Conservation (phyloP, 2,888 invertebrate species). For the Luperina testacea region DNA sequence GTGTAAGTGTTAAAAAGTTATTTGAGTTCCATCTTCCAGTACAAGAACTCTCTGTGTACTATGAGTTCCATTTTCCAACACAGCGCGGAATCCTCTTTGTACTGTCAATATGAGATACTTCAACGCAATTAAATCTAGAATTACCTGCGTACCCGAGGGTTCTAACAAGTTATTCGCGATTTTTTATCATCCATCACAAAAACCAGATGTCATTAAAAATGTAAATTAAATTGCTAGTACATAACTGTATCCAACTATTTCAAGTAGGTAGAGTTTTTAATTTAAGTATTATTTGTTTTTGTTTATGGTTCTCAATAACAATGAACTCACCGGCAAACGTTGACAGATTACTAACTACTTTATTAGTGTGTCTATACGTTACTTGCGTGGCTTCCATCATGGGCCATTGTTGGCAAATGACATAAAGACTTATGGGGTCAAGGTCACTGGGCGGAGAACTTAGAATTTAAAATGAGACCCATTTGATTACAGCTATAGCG, state of each 20-base stretch:
- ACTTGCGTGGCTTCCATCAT: slow-evolving; percentile 41
- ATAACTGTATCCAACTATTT: neutral
- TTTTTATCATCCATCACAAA: neutral
- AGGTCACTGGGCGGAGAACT: slow-evolving; percentile 12
- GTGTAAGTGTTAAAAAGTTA: neutral
- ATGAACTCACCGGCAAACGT: neutral
- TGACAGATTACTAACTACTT: slow-evolving; percentile 48
- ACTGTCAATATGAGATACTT: neutral
- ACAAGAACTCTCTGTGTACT: neutral
- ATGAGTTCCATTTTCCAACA: neutral
- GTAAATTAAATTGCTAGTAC: neutral
- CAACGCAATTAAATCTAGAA: neutral
- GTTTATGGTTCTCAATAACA: slow-evolving; percentile 9
- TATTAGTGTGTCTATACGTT: slow-evolving; percentile 24
- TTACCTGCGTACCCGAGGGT: neutral
- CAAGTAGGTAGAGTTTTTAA: neutral
- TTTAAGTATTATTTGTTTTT: slow-evolving; percentile 1
- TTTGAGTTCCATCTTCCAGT: neutral
- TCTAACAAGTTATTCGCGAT: neutral
- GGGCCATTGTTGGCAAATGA: slow-evolving; percentile 23
- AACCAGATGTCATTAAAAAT: slow-evolving; percentile 8
- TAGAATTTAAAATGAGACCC: slow-evolving; percentile 5
- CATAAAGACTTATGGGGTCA: slow-evolving; percentile 26
- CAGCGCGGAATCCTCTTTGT: neutral
- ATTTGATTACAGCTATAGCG: neutral